Evolutionary conservation across 1,140 invertebrate genomes (phyloP), one percentile per base, ranked within the genome.

Genomic region (Drosophila willistoni): DNA sequence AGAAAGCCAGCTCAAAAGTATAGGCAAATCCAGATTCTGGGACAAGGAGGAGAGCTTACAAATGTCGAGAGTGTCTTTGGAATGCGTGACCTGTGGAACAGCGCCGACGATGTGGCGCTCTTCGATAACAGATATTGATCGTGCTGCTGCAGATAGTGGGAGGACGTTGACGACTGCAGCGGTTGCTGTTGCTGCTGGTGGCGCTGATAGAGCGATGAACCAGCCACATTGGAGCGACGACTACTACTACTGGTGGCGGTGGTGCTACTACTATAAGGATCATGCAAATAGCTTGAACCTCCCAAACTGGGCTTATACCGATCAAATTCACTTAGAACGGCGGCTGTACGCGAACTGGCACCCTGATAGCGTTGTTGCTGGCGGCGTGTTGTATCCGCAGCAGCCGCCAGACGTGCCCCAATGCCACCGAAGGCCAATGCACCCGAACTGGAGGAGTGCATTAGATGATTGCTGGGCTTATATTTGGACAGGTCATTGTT

Each of bases 11-110:
- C 39, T 41, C 39, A 62, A n/a, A 64, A 44, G 22, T 29, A 10
- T 12, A n/a, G 7, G 25, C 56, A 61, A 29, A 34, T 36, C 34
- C 25, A 59, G 19, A 54, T 29, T 29, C 29, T 61, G 64, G 56
- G 34, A 71, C 68, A 10, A 12, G 34, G 34, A 36, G 19, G 19
- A 22, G 86, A 22, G 86, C 91, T 92, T 92, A 92, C 91, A 92
- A 92, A 92, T 74, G 91, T 90, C 79, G 90, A 91, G 74, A 91
- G 90, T 76, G 91, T 91, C 83, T 91, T 92, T 91, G 91, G 90
- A 92, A 92, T 92, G 91, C 91, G 91, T 80, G 91, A 92, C 81
- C 90, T 92, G 74, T 91, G 74, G 73, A 91, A 91, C 71, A 91
- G 76, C 66, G 91, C 87, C 72, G 91, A 79, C 61, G 86, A 85